Evolutionary conservation across 2,797 vertebrate genomes (phyloP).

Genomic region (Phataginus tricuspis): DNA sequence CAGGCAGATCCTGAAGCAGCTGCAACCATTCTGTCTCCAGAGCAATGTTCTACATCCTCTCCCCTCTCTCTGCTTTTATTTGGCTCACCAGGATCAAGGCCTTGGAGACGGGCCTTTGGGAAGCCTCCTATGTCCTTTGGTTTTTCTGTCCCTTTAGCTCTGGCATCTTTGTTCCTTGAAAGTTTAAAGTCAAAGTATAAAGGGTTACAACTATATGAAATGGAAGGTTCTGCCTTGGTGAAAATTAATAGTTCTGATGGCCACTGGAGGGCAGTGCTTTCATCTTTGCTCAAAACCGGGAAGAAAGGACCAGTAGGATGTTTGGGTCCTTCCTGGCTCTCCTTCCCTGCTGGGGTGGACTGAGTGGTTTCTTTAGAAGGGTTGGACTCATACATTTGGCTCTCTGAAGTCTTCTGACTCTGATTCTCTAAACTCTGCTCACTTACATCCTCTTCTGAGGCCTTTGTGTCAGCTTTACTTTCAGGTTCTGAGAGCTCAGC

Average conservation of each 20-base stretch:
- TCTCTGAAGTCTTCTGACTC: constrained; percentile 63
- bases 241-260: constrained; percentile 99
- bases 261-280: constrained; percentile 98
- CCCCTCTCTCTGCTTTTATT: constrained; percentile 78
- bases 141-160: constrained; percentile 86
- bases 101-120: constrained; percentile 77
- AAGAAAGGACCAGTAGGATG: constrained; percentile 95
- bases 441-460: not conserved
- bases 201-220: constrained; percentile 99
- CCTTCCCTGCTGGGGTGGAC: constrained; percentile 72
- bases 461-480: constrained; percentile 78
- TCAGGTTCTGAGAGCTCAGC: constrained; percentile 83
- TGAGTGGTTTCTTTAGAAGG: constrained; percentile 74
- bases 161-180: constrained; percentile 93
- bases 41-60: constrained; percentile 39
- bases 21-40: constrained; percentile 81
- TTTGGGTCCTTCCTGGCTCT: constrained; percentile 90
- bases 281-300: constrained; percentile 96
- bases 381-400: not conserved
- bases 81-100: constrained; percentile 64
- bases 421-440: constrained; percentile 58
- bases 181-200: constrained; percentile 99
- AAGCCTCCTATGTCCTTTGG: constrained; percentile 75
- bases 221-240: constrained; percentile 93
- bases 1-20: constrained; percentile 75